phyloP scores from a whole-genome alignment of 2,797 vertebrate genomes.

The Sebastes matsubarae region DNA sequence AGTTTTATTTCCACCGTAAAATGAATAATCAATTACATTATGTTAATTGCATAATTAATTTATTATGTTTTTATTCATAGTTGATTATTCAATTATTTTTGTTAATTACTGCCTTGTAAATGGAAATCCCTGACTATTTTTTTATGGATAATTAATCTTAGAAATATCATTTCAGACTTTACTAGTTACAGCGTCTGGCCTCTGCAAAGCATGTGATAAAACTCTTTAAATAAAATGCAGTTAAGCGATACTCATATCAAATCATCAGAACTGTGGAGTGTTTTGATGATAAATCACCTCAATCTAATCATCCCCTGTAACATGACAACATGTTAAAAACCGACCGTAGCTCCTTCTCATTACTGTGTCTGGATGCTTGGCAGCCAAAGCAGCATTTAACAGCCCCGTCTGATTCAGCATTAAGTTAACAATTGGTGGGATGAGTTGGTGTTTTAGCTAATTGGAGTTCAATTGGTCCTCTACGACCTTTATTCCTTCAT shows the following conservation, averaged over 20 bases:
- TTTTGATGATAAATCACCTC: not conserved
- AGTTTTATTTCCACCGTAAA: not conserved
- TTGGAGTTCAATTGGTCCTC: not conserved
- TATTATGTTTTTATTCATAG: not conserved
- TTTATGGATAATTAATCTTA: not conserved
- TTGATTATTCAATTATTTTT: not conserved
- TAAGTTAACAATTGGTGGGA: not conserved
- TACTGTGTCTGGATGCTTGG: not conserved
- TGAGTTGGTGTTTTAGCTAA: slow-evolving; percentile 6
- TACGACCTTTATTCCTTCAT: not conserved
- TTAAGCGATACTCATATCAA: not conserved
- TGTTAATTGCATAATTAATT: too few relatives aligned
- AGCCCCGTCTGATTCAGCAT: not conserved
- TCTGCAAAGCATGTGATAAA: not conserved
- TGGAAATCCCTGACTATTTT: not conserved
- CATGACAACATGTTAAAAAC: not conserved
- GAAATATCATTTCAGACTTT: not conserved
- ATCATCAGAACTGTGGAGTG: not conserved
- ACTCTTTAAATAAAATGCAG: not conserved
- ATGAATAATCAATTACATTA: not conserved
- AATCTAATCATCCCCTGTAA: not conserved
- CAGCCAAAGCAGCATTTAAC: not conserved
- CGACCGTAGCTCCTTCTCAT: not conserved
- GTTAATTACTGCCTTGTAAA: slow-evolving; percentile 1
- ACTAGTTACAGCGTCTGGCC: not conserved